Percentiles rank a stretch among this genome's conserved stretches.
Evolutionary conservation across 2,888 invertebrate species (phyloP).

Genomic region (Lydus trimaculatus): DNA sequence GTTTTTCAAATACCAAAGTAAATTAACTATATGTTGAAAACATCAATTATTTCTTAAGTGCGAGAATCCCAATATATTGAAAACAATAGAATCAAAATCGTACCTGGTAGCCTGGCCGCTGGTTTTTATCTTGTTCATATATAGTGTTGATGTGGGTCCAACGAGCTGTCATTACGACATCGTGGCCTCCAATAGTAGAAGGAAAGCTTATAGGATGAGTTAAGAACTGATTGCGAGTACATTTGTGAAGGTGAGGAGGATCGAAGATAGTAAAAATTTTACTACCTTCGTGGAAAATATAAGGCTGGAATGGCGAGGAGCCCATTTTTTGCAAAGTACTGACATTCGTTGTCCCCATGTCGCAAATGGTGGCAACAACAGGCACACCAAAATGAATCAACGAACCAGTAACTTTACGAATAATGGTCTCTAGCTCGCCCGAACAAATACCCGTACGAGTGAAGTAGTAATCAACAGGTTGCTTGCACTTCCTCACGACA

Average conservation of each 20-base stretch:
- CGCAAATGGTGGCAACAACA: too few species aligned
- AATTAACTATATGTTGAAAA: too few species aligned
- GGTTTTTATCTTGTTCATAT: not conserved
- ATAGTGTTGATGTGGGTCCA: not conserved
- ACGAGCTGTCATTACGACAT: not conserved
- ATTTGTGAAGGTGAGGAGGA: constrained; percentile 12
- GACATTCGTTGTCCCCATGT: too few species aligned
- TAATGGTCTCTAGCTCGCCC: not conserved
- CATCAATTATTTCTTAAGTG: too few species aligned
- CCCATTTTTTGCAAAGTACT: too few species aligned
- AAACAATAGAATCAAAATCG: too few species aligned
- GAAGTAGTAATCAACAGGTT: constrained; percentile 8
- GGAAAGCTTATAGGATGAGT: not conserved
- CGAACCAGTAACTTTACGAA: not conserved
- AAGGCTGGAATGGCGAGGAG: too few species aligned
- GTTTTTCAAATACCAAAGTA: too few species aligned
- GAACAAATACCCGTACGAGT: not conserved
- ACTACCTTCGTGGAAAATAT: too few species aligned
- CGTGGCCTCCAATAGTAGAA: not conserved
- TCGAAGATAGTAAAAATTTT: too few species aligned
- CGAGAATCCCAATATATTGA: too few species aligned
- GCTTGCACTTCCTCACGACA: not conserved
- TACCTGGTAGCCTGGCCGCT: not conserved
- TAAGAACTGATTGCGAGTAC: constrained; percentile 1
- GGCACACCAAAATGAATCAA: not conserved